Base-by-base conservation (phyloP, 2,797 vertebrate genomes). In the Meriones psammophilus region DNA sequence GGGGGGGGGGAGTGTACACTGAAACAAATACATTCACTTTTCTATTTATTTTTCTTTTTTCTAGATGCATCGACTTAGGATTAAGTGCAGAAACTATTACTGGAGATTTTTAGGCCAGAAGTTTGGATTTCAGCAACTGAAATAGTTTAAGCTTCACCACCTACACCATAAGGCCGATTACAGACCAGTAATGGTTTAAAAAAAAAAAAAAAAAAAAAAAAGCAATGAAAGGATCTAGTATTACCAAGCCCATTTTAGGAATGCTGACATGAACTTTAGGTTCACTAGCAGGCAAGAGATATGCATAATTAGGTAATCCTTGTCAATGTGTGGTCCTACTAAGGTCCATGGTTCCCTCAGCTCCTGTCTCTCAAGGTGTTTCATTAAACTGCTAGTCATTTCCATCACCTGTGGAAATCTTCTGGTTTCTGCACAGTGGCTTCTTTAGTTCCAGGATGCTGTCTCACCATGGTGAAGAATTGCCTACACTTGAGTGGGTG, bases 1-100 rank as follows among this genome's bases (percentile, higher is more conserved):
- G 36, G 36, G 4, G 14, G 4, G 3, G 36, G 60, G n/a, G n/a
- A n/a, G 58, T 15, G 6, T 2, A 60, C 84, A 78, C 74, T 81
- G 69, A 69, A 97, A 64, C 12, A 84, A 39, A 7, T 8, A 9
- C 58, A 87, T n/a, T 97, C 60, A 14, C 96, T 97, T 88, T 69
- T 46, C 6, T 89, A 9, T 39, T 81, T n/a, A 30, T 74, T 97
- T 54, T 50, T 94, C 3, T 90, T 96, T 96, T 96, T 91, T 46
- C 28, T 91, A 89, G 89, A 94, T 95, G 13, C 73, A 80, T 89
- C 81, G 39, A 36, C 0, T 76, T 95, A 80, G 79, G 81, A 94
- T 39, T 92, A 39, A 96, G 54, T 91, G 28, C 74, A 80, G 77
- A 97, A 73, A 96, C 64, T 33, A 68, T 42, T 6, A 71, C 0